phyloP scores from a whole-genome alignment of 2,888 invertebrate genomes.

The Brenthis daphne region DNA sequence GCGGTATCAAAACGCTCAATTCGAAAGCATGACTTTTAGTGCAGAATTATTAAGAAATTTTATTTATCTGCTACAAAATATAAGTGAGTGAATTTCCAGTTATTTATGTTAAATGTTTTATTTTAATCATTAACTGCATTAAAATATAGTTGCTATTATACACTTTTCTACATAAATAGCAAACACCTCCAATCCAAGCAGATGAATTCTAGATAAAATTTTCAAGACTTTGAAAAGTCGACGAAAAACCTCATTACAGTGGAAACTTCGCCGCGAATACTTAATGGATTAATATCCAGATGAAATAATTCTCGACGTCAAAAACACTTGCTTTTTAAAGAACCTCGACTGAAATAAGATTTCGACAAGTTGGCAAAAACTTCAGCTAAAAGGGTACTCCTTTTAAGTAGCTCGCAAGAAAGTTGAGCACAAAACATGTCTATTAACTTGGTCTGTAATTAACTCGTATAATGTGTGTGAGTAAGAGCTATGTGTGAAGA shows the following conservation, averaged over 20 bases:
- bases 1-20: too few relatives aligned
- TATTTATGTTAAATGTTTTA: background rate
- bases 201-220: constrained; percentile 2
- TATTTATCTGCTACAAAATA: too few relatives aligned
- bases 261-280: constrained; percentile 21
- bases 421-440: constrained; percentile 10
- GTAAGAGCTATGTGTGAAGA: too few relatives aligned
- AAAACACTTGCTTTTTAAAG: constrained; percentile 25
- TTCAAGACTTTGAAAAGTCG: constrained; percentile 7
- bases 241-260: constrained; percentile 22
- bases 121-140: background rate
- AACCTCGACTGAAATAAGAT: constrained; percentile 21
- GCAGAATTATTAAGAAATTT: too few relatives aligned
- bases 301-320: constrained; percentile 26
- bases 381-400: constrained; percentile 42
- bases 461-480: background rate
- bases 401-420: constrained; percentile 18
- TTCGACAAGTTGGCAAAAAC: constrained; percentile 27
- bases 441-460: constrained; percentile 3
- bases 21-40: too few relatives aligned
- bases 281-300: constrained; percentile 27
- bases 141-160: too few relatives aligned
- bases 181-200: too few relatives aligned
- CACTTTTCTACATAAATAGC: too few relatives aligned
- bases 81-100: too few relatives aligned